A percentile compares a stretch with the other conserved stretches of the same genome.
Conservation (phyloP, 1,140 invertebrate genomes). For the Dermatophagoides farinae region DNA sequence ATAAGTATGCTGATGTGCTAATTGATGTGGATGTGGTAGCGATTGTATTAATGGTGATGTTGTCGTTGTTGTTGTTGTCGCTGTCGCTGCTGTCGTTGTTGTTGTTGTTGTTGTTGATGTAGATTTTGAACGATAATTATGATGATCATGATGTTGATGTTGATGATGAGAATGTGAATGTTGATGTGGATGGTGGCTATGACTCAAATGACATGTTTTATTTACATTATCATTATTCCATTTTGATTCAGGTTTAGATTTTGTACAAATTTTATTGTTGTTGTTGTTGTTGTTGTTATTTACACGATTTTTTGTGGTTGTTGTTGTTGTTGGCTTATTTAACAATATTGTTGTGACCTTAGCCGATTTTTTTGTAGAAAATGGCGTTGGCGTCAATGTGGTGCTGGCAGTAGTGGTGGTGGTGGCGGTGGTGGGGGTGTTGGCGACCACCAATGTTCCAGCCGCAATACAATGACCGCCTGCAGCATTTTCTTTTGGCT, state of each 20-base stretch:
- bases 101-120: neutral
- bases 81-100: neutral
- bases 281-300: neutral
- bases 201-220: neutral
- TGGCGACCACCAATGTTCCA: neutral
- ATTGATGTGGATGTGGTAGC: neutral
- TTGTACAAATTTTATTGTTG: neutral
- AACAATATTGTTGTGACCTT: neutral
- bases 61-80: neutral
- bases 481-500: neutral
- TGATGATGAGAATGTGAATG: neutral
- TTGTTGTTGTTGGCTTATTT: neutral
- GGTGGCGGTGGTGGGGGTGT: neutral
- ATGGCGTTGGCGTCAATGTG: neutral
- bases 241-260: neutral
- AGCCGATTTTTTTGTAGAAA: neutral
- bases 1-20: slow-evolving; percentile 5
- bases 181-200: neutral
- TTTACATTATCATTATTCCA: neutral
- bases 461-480: neutral
- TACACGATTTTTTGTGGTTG: neutral
- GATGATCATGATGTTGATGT: neutral
- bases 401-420: neutral
- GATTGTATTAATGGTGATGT: neutral
- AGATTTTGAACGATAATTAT: neutral